Percentiles rank a stretch among this genome's conserved stretches.
These are phyloP conservation scores for Ictidomys tridecemlineatus DNA, from an alignment of 2,113 vertebrate species.

Conservation along the genomic window DNA sequence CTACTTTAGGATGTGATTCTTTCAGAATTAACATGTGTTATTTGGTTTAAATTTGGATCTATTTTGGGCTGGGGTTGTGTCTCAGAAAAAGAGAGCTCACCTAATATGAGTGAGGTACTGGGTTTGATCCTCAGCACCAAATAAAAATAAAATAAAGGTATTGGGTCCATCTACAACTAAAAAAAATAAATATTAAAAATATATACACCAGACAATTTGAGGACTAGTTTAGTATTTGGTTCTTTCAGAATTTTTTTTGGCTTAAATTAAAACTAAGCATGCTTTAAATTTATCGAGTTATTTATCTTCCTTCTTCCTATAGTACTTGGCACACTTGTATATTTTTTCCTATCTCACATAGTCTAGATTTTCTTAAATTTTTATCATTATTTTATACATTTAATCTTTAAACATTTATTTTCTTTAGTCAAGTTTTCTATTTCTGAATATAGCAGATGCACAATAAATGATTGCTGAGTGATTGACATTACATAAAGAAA, in stretches of 20 bases:
- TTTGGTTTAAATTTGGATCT: constrained; percentile 2
- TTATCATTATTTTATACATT: neutral
- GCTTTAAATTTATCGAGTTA: neutral
- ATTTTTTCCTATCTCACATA: neutral
- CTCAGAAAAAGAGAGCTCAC: too few relatives aligned
- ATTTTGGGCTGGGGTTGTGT: neutral
- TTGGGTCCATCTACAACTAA: too few relatives aligned
- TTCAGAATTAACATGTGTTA: neutral
- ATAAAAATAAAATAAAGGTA: too few relatives aligned
- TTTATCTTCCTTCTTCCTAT: neutral
- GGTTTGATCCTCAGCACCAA: too few relatives aligned
- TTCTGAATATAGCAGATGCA: neutral
- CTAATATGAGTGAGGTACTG: too few relatives aligned
- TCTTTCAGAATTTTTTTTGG: neutral
- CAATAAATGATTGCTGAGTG: neutral
- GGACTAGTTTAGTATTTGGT: neutral
- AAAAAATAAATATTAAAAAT: too few relatives aligned
- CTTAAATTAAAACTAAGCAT: constrained; percentile 8
- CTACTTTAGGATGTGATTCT: neutral
- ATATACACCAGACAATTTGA: neutral
- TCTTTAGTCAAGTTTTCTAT: neutral
- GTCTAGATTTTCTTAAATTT: neutral
- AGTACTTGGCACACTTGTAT: neutral
- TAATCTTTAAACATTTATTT: neutral
- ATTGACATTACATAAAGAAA: neutral